A percentile compares a stretch with the other conserved stretches of the same genome.
Conservation (phyloP, 2,888 invertebrate species). For the Anoplius nigerrimus region DNA sequence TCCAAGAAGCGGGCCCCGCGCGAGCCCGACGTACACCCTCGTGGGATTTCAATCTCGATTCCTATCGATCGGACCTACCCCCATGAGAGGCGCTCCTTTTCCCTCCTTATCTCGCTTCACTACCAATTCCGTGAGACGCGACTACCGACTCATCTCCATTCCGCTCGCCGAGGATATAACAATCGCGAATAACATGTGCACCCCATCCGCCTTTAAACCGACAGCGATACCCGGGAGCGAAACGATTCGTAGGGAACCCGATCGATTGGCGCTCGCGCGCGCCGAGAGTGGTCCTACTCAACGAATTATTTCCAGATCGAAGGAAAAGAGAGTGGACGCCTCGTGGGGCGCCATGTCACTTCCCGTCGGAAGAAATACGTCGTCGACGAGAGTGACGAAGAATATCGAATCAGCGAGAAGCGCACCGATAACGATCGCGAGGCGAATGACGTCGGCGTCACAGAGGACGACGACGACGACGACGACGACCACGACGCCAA, state of each 20-base stretch:
- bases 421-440: conserved; percentile 25
- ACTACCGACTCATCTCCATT: too few species aligned
- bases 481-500: neutral
- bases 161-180: too few species aligned
- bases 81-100: neutral
- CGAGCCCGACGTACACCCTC: neutral
- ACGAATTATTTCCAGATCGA: conserved; percentile 11
- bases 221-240: too few species aligned
- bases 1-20: conserved; percentile 38
- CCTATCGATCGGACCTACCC: neutral
- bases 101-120: neutral
- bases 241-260: neutral
- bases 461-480: neutral
- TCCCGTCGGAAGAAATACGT: conserved; percentile 27
- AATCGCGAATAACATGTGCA: too few species aligned
- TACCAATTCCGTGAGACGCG: too few species aligned
- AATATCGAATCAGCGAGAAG: conserved; percentile 14
- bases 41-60: neutral
- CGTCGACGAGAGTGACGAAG: conserved; percentile 2
- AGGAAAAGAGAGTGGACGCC: neutral
- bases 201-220: too few species aligned
- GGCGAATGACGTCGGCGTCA: neutral
- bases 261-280: conserved; percentile 2
- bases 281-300: neutral
- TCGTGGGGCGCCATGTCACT: conserved; percentile 46